Percentiles rank a stretch among this genome's conserved stretches.
Conservation (phyloP, 1,140 invertebrate genomes). For the Homalodisca vitripennis region DNA sequence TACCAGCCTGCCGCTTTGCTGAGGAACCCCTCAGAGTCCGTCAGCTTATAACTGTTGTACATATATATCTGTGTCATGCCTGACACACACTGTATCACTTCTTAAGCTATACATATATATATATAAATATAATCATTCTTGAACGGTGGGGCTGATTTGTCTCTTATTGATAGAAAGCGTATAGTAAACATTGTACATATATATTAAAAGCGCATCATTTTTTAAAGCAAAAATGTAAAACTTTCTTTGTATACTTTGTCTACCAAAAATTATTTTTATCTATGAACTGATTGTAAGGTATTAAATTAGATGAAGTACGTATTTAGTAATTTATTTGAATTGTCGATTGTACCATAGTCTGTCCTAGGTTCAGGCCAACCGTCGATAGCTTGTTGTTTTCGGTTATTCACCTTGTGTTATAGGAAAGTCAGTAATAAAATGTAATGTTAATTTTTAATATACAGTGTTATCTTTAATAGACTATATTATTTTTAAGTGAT, state of each 20-base stretch:
- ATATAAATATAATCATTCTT: neutral
- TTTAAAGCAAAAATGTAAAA: slow-evolving; percentile 19
- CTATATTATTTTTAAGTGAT: slow-evolving; percentile 21
- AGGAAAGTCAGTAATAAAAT: neutral
- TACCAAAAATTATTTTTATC: slow-evolving; percentile 25
- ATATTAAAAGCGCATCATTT: slow-evolving; percentile 29
- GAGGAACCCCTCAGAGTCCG: neutral
- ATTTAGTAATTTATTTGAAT: slow-evolving; percentile 28
- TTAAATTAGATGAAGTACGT: slow-evolving; percentile 1
- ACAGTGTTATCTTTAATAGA: slow-evolving; percentile 13
- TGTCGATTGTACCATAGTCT: neutral
- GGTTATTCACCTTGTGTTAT: neutral
- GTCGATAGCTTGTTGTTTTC: neutral
- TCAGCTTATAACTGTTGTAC: slow-evolving; percentile 21
- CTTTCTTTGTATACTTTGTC: slow-evolving; percentile 28
- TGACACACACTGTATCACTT: neutral
- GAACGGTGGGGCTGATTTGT: slow-evolving; percentile 19
- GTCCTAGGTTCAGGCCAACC: neutral
- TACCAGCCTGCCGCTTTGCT: too few relatives aligned
- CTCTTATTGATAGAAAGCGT: slow-evolving; percentile 14
- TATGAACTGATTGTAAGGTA: slow-evolving; percentile 4
- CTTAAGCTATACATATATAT: slow-evolving; percentile 9
- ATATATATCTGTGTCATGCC: slow-evolving; percentile 12
- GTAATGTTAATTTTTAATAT: slow-evolving; percentile 13
- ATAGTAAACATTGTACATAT: slow-evolving; percentile 23